Conservation (phyloP, 1,140 invertebrate species). For the Lordiphosa collinella region DNA sequence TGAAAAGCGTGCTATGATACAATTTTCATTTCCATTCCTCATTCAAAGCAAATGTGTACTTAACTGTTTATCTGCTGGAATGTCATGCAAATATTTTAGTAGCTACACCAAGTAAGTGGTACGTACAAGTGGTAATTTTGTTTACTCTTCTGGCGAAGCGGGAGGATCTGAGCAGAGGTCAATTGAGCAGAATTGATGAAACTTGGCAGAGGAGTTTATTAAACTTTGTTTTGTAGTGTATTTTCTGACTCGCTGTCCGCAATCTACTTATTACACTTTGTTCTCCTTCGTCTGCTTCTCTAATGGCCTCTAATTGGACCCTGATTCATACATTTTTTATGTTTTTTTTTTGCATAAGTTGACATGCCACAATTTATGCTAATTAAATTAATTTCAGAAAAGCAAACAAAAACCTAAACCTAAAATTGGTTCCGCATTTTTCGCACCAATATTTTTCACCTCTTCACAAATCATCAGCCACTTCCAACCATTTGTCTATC, state of each 20-base stretch:
- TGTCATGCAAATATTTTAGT: slow-evolving; percentile 18
- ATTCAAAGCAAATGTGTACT: slow-evolving; percentile 44
- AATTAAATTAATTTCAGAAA: slow-evolving; percentile 44
- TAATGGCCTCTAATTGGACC: slow-evolving; percentile 31
- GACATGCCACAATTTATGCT: slow-evolving; percentile 20
- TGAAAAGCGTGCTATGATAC: slow-evolving; percentile 67
- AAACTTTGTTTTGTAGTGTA: no score
- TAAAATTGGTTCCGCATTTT: slow-evolving; percentile 48
- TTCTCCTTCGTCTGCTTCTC: slow-evolving; percentile 1
- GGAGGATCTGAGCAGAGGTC: not conserved
- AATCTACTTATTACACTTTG: not conserved
- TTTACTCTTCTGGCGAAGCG: not conserved
- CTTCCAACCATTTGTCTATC: slow-evolving; percentile 19
- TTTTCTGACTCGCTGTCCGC: no score
- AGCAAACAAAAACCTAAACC: slow-evolving; percentile 8
- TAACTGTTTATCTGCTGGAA: slow-evolving; percentile 44
- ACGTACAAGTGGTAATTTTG: slow-evolving; percentile 11
- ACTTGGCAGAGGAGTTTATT: no score
- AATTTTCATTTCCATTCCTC: slow-evolving; percentile 30
- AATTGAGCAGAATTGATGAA: no score
- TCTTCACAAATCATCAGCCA: slow-evolving; percentile 23
- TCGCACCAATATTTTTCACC: slow-evolving; percentile 37
- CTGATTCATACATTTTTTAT: slow-evolving; percentile 46
- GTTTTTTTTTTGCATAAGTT: slow-evolving; percentile 29
- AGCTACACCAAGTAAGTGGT: not conserved